phyloP scores from a whole-genome alignment of 2,888 invertebrate species.

The Eucera pruinosa region DNA sequence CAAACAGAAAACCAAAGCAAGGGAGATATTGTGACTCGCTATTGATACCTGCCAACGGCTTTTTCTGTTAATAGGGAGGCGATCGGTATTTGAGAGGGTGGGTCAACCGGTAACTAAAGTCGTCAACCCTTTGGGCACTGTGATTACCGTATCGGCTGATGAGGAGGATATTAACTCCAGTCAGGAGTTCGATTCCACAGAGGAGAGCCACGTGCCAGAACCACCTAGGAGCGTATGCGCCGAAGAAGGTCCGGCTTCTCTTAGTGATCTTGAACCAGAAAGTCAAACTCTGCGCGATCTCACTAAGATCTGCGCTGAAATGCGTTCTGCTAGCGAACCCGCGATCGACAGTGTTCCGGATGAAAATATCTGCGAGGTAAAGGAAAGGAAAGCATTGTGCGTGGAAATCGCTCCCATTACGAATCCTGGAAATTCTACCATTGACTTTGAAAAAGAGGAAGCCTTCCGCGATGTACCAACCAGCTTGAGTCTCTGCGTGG shows the following conservation, averaged over 20 bases:
- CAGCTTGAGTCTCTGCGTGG: constrained; percentile 79
- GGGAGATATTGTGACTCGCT: constrained; percentile 68
- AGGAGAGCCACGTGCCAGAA: constrained; percentile 72
- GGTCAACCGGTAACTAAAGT: constrained; percentile 88
- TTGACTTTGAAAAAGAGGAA: constrained; percentile 80
- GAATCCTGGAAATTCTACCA: constrained; percentile 59
- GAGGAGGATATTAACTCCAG: constrained; percentile 81
- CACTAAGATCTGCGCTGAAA: constrained; percentile 82
- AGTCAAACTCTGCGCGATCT: constrained; percentile 77
- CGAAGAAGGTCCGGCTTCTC: constrained; percentile 81
- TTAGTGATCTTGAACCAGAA: constrained; percentile 78
- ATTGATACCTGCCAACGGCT: constrained; percentile 92
- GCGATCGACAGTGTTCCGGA: constrained; percentile 80
- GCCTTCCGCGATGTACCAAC: constrained; percentile 80
- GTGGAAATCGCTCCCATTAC: constrained; percentile 75
- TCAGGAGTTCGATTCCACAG: constrained; percentile 76
- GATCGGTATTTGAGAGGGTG: constrained; percentile 85
- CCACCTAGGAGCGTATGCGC: constrained; percentile 80
- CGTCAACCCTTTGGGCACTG: constrained; percentile 92
- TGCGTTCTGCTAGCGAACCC: constrained; percentile 80
- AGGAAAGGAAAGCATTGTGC: constrained; percentile 76
- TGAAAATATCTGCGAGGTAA: constrained; percentile 79
- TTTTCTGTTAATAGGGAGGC: constrained; percentile 90
- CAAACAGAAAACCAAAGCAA: constrained; percentile 27
- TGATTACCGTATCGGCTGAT: constrained; percentile 86